Percentiles rank a stretch among this genome's conserved stretches.
Evolutionary conservation across 2,797 vertebrate species (phyloP).

Genomic region (Lepus townsendii): DNA sequence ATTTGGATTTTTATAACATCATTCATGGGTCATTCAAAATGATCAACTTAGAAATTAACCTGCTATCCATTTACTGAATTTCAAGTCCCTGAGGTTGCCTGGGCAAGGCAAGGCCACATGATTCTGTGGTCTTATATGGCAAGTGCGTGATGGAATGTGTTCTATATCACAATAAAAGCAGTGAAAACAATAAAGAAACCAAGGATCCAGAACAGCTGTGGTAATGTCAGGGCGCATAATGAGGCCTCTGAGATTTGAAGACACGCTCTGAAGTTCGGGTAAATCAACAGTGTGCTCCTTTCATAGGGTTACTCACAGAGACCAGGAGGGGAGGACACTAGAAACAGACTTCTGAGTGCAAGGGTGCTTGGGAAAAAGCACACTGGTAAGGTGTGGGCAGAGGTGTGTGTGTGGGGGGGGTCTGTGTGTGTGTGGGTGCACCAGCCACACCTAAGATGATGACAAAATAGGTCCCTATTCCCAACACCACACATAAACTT

Average conservation of each 20-base stretch:
- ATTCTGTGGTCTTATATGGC: too few species aligned
- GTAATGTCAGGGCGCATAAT: conserved; percentile 29
- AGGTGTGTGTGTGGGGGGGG: background rate
- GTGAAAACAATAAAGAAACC: conserved; percentile 3
- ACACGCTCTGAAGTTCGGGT: background rate
- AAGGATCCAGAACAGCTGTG: background rate
- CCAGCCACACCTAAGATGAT: accelerated
- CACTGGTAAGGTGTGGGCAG: background rate
- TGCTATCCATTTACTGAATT: too few species aligned
- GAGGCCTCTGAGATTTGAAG: conserved; percentile 11
- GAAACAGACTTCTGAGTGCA: background rate
- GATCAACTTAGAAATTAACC: too few species aligned
- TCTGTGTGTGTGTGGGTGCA: background rate
- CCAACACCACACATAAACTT: background rate
- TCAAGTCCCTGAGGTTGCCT: too few species aligned
- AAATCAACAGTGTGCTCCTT: background rate
- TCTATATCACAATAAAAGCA: background rate
- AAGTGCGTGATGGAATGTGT: too few species aligned
- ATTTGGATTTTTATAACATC: too few species aligned
- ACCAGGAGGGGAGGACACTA: background rate
- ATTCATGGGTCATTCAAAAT: too few species aligned
- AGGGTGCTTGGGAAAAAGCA: background rate
- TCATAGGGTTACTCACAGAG: background rate
- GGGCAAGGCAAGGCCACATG: too few species aligned
- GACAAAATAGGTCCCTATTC: background rate